These are phyloP conservation scores for Platalea minor DNA, from an alignment of 2,797 vertebrate species.

Conservation along the genomic window DNA sequence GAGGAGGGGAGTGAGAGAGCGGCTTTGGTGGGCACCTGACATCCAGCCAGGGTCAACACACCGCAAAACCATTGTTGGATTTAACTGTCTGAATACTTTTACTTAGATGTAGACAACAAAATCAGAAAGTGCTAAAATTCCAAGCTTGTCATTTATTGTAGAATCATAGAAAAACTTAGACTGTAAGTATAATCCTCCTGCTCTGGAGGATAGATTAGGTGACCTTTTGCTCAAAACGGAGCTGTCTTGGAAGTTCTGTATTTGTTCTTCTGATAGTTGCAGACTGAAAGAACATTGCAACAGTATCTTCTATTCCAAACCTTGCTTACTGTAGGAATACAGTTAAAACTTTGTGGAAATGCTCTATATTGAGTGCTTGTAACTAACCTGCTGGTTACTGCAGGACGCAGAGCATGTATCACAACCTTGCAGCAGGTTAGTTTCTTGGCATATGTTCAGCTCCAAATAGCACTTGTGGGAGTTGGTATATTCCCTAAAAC, in stretches of 20 bases:
- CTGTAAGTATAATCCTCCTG: not conserved
- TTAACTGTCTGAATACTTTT: not conserved
- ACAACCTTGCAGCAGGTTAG: not conserved
- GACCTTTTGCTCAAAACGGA: not conserved
- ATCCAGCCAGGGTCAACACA: not conserved
- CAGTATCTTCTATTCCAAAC: not conserved
- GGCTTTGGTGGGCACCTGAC: not conserved
- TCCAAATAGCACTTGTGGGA: not conserved
- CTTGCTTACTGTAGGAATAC: not conserved
- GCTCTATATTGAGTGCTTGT: not conserved
- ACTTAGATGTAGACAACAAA: not conserved
- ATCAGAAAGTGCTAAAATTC: not conserved
- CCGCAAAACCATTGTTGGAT: not conserved
- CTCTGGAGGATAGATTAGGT: not conserved
- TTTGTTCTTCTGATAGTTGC: not conserved
- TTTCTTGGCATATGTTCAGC: not conserved
- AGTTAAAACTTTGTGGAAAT: not conserved
- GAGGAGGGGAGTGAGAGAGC: not conserved
- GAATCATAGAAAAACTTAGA: not conserved
- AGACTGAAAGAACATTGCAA: not conserved
- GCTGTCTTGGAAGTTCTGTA: not conserved
- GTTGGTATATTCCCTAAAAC: not conserved
- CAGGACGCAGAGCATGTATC: not conserved
- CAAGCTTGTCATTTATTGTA: not conserved
- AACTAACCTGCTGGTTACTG: not conserved